Evolutionary conservation across 2,113 vertebrate genomes (phyloP).

Genomic region (Proterorhinus semilunaris): DNA sequence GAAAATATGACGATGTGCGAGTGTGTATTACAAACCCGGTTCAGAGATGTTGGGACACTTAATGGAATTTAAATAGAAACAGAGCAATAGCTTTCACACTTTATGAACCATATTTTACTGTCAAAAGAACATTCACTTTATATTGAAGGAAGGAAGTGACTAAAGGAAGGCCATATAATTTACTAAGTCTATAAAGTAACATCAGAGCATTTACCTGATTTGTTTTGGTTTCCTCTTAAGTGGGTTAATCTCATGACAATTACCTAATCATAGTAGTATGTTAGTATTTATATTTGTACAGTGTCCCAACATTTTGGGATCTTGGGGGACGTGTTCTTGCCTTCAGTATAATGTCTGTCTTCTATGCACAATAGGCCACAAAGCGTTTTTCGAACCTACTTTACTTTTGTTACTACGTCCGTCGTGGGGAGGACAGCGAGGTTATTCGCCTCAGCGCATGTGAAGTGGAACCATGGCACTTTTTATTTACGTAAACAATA

Average conservation of each 20-base stretch:
- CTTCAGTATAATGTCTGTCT: slow-evolving; percentile 51
- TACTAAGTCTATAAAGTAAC: too few species aligned
- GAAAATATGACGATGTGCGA: slow-evolving; percentile 81
- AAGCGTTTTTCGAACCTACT: slow-evolving; percentile 29
- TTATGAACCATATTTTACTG: not conserved
- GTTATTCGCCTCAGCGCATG: slow-evolving; percentile 5
- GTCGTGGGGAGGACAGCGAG: not conserved
- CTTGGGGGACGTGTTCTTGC: slow-evolving; percentile 5
- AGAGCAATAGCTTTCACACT: not conserved
- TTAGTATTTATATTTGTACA: not conserved
- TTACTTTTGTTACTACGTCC: slow-evolving; percentile 24
- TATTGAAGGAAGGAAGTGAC: too few species aligned
- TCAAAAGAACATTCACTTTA: too few species aligned
- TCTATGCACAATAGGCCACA: slow-evolving; percentile 62
- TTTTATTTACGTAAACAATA: slow-evolving; percentile 31
- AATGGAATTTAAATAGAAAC: not conserved
- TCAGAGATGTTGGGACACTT: not conserved
- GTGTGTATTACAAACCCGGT: slow-evolving; percentile 2
- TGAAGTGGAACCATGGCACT: slow-evolving; percentile 57
- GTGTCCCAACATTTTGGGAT: not conserved
- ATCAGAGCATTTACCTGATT: too few species aligned
- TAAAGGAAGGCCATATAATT: too few species aligned
- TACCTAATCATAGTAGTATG: not conserved
- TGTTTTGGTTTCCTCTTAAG: too few species aligned
- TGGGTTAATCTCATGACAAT: not conserved